A percentile compares a stretch with the other conserved stretches of the same genome.
Conservation (phyloP, 2,888 invertebrate species). For the Agonopterix heracliana region DNA sequence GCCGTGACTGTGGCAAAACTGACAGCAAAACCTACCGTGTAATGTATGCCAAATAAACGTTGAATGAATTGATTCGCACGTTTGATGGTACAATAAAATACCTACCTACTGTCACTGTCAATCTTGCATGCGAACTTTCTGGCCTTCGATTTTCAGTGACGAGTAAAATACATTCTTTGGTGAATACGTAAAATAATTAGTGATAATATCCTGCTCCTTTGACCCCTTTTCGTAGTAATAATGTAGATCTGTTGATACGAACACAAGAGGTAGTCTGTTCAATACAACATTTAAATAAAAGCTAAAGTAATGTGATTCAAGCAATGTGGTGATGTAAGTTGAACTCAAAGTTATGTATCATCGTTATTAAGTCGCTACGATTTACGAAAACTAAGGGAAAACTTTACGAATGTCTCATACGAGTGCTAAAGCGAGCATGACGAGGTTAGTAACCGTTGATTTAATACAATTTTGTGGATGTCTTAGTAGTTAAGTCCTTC, state of each 20-base stretch:
- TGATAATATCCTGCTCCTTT: constrained; percentile 11
- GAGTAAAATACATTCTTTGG: background rate
- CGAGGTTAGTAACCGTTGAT: background rate
- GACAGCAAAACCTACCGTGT: too few relatives aligned
- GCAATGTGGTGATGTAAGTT: constrained; percentile 22
- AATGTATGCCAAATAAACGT: too few relatives aligned
- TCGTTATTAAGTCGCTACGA: too few relatives aligned
- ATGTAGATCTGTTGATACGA: background rate
- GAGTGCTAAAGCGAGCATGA: background rate
- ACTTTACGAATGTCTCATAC: background rate
- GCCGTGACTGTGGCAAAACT: too few relatives aligned
- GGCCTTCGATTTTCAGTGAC: too few relatives aligned
- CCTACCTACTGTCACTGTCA: background rate
- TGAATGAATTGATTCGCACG: background rate
- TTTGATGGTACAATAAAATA: background rate
- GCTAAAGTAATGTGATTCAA: too few relatives aligned
- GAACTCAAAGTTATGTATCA: constrained; percentile 8
- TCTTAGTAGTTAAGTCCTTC: background rate
- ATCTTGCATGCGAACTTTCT: too few relatives aligned
- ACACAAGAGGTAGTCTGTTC: background rate
- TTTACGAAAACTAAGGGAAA: too few relatives aligned
- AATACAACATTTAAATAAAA: too few relatives aligned
- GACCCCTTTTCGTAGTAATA: constrained; percentile 13
- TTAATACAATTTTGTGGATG: background rate
- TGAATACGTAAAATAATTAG: background rate